Conservation (phyloP, 2,797 vertebrate genomes). For the Peromyscus attwateri region DNA sequence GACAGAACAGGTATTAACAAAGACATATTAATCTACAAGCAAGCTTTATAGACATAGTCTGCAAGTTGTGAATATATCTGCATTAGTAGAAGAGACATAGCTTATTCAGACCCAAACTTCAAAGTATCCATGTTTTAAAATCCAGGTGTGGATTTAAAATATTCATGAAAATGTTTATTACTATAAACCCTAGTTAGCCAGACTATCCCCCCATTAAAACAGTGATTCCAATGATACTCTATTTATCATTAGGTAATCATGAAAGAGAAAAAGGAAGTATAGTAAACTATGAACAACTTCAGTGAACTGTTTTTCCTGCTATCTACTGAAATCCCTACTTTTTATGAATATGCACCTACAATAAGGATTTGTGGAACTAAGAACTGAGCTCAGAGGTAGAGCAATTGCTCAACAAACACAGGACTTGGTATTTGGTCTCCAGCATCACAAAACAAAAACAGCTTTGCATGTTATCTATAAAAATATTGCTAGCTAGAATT, state of each 20-base stretch:
- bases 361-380: not conserved
- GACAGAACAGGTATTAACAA: constrained; percentile 20
- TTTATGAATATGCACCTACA: not conserved
- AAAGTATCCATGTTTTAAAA: constrained; percentile 11
- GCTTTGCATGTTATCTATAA: not conserved
- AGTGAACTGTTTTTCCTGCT: not conserved
- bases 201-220: not conserved
- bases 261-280: not conserved
- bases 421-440: not conserved
- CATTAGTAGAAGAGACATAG: not conserved
- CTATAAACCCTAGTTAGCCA: constrained; percentile 4
- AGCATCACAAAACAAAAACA: not conserved
- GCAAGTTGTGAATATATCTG: not conserved
- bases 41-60: not conserved
- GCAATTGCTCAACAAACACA: not conserved
- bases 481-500: constrained; percentile 33
- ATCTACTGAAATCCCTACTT: not conserved
- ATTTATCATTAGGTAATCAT: constrained; percentile 34
- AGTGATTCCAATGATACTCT: not conserved
- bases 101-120: not conserved
- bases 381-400: not conserved
- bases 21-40: not conserved
- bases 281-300: constrained; percentile 8
- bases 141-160: not conserved
- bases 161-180: not conserved